Evolutionary conservation across 2,113 vertebrate genomes (phyloP).

Genomic region (Lepisosteus oculatus): DNA sequence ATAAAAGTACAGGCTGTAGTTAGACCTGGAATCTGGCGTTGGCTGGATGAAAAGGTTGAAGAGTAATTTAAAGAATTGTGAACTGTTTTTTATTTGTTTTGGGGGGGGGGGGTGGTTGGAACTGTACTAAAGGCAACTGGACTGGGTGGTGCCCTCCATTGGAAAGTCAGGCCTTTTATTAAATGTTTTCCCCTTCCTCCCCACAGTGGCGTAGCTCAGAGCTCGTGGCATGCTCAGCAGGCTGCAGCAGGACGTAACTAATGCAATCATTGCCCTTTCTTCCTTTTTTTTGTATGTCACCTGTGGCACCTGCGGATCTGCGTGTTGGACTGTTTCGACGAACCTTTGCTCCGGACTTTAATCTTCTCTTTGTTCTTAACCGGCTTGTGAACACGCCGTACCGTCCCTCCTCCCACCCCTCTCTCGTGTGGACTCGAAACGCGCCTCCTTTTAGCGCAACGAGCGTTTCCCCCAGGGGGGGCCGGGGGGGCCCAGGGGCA

Average conservation of each 20-base stretch:
- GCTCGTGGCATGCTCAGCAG: constrained; percentile 48
- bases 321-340: constrained; percentile 97
- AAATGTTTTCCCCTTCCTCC: constrained; percentile 7
- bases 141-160: no score
- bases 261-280: constrained; percentile 97
- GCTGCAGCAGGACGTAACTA: constrained; percentile 61
- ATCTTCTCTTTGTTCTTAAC: constrained; percentile 61
- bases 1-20: constrained; percentile 8
- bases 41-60: no score
- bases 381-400: constrained; percentile 35
- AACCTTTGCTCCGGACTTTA: constrained; percentile 91
- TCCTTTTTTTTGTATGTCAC: constrained; percentile 99
- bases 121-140: no score
- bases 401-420: constrained; percentile 22
- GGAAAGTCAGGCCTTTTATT: background rate
- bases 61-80: no score
- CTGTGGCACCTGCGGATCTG: constrained; percentile 98
- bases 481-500: constrained; percentile 76
- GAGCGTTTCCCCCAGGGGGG: constrained; percentile 94
- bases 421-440: constrained; percentile 58
- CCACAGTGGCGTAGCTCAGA: constrained; percentile 17
- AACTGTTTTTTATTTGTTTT: no score
- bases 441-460: constrained; percentile 80
- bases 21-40: no score
- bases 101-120: no score